phyloP scores from a whole-genome alignment of 2,113 vertebrate genomes.

The Sinocyclocheilus maitianheensis region DNA sequence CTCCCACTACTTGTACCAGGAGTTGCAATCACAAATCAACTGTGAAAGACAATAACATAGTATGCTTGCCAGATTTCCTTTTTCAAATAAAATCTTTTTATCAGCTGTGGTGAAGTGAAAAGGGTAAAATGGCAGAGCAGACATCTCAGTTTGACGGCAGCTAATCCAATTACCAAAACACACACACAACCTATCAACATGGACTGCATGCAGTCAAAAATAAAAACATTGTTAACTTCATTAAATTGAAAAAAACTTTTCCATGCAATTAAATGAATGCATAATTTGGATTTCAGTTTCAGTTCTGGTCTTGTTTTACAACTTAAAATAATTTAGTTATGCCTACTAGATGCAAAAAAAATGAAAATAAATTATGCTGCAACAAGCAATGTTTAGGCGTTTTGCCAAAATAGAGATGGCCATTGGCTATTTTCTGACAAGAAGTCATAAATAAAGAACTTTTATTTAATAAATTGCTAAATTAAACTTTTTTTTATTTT shows the following conservation, averaged over 20 bases:
- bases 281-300: background rate
- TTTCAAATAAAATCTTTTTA: background rate
- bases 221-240: background rate
- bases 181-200: background rate
- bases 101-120: background rate
- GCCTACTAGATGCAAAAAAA: background rate
- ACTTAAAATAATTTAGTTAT: background rate
- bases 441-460: background rate
- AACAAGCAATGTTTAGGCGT: too few species aligned
- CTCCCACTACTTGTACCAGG: background rate
- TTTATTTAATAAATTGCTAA: background rate
- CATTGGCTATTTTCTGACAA: background rate
- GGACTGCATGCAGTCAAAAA: background rate
- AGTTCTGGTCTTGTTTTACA: background rate
- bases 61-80: background rate
- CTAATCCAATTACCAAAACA: background rate
- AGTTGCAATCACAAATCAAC: slow-evolving; percentile 2
- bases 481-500: background rate
- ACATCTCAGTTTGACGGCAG: background rate
- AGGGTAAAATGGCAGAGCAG: background rate
- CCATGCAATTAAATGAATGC: background rate
- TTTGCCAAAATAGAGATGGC: background rate
- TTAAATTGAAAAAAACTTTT: background rate
- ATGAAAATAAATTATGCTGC: background rate
- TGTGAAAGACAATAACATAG: background rate